Percentiles rank a stretch among this genome's conserved stretches.
These are phyloP conservation scores for Litoditis marina DNA, from an alignment of 2,888 invertebrate species.

Conservation along the genomic window DNA sequence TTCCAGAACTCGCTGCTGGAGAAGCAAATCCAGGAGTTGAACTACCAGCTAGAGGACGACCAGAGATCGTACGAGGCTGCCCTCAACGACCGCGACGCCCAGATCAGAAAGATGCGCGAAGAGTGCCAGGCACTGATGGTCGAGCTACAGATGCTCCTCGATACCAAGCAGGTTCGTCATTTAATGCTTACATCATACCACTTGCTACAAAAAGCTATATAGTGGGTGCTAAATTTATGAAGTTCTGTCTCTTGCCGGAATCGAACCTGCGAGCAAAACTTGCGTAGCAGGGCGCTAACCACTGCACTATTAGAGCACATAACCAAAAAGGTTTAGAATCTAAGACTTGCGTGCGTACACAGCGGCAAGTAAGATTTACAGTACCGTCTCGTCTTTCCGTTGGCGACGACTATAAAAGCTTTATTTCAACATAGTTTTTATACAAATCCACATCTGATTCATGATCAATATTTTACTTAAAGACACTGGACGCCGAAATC, in stretches of 20 bases:
- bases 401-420: too few species aligned
- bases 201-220: too few species aligned
- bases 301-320: too few species aligned
- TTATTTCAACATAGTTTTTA: too few species aligned
- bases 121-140: conserved; percentile 64
- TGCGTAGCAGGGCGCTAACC: too few species aligned
- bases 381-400: too few species aligned
- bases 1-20: conserved; percentile 65
- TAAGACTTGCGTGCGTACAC: too few species aligned
- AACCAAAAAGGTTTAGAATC: too few species aligned
- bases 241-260: too few species aligned
- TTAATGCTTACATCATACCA: neutral
- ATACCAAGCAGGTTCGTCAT: conserved; percentile 64
- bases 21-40: conserved; percentile 65
- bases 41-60: conserved; percentile 65
- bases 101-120: conserved; percentile 62
- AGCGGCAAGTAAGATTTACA: too few species aligned
- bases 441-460: neutral
- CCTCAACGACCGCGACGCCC: conserved; percentile 61
- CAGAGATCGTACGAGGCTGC: conserved; percentile 65
- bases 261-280: too few species aligned
- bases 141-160: conserved; percentile 63
- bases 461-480: neutral
- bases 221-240: too few species aligned
- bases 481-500: conserved; percentile 67